Percentiles rank a stretch among this genome's conserved stretches.
Evolutionary conservation across 2,888 invertebrate species (phyloP).

Genomic region (Synanthedon myopaeformis): DNA sequence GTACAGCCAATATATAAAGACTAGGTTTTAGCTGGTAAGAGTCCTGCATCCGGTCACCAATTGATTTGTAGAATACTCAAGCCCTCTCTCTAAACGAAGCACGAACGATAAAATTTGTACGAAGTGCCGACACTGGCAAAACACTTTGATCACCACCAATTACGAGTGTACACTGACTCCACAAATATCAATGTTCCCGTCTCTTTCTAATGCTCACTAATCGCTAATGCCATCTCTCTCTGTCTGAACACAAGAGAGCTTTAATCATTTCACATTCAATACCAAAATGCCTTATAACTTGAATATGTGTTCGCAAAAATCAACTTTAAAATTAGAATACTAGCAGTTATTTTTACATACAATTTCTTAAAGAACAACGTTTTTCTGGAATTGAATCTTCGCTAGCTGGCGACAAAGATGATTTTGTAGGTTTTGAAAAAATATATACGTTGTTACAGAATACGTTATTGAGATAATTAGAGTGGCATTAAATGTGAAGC

Average conservation of each 20-base stretch:
- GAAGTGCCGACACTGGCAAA: slow-evolving; percentile 61
- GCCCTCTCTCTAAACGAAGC: slow-evolving; percentile 30
- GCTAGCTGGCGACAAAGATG: no score
- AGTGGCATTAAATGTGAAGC: slow-evolving; percentile 34
- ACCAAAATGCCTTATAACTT: slow-evolving; percentile 9
- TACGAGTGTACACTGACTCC: slow-evolving; percentile 51
- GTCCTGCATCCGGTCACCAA: no score
- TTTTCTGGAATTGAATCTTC: no score
- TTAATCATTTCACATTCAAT: slow-evolving; percentile 29
- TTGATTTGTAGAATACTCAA: no score
- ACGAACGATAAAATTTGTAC: slow-evolving; percentile 46
- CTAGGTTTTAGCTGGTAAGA: no score
- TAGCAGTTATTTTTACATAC: no score
- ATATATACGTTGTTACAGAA: neutral
- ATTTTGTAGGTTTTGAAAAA: no score
- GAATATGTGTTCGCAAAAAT: no score
- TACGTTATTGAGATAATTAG: slow-evolving; percentile 23
- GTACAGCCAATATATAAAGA: no score
- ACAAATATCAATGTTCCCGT: slow-evolving; percentile 31
- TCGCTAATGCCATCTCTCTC: slow-evolving; percentile 19
- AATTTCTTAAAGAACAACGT: no score
- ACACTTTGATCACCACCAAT: slow-evolving; percentile 66
- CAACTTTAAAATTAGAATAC: no score
- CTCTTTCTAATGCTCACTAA: slow-evolving; percentile 15
- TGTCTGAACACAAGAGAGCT: slow-evolving; percentile 31